Evolutionary conservation across 2,888 invertebrate species (phyloP).

Genomic region (Resseliella maxima): DNA sequence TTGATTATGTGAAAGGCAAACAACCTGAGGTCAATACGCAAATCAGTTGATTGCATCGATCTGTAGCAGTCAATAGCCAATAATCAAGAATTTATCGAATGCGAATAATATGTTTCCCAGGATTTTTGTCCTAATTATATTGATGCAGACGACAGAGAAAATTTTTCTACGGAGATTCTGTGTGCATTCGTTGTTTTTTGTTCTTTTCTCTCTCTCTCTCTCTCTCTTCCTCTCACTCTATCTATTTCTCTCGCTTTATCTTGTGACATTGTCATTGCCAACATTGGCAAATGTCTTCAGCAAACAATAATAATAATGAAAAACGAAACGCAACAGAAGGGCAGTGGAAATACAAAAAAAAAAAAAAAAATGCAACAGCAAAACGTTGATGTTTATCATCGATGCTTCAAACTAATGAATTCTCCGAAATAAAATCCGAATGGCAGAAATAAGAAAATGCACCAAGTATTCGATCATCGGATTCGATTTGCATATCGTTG

Average conservation of each 20-base stretch:
- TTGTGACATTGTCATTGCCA: background rate
- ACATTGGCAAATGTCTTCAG: conserved; percentile 11
- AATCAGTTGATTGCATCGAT: conserved; percentile 38
- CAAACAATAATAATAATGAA: conserved; percentile 35
- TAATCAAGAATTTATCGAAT: conserved; percentile 46
- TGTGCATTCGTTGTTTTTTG: too few relatives aligned
- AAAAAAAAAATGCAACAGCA: background rate
- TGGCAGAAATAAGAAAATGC: conserved; percentile 11
- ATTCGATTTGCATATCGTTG: conserved; percentile 41
- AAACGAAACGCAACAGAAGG: background rate
- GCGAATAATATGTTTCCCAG: conserved; percentile 49
- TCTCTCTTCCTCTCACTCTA: too few relatives aligned
- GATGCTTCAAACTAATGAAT: conserved; percentile 55
- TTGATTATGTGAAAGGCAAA: background rate
- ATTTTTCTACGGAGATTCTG: too few relatives aligned
- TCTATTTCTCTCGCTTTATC: background rate
- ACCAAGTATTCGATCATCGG: conserved; percentile 50
- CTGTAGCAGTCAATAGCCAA: conserved; percentile 32
- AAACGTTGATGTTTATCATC: conserved; percentile 54
- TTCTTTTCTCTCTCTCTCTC: too few relatives aligned
- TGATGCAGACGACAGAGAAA: background rate
- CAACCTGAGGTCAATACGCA: conserved; percentile 8
- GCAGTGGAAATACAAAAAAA: background rate
- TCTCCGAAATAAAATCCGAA: conserved; percentile 36
- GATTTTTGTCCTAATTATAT: conserved; percentile 40